Conservation (phyloP, 2,797 vertebrate genomes). For the Bovichtus diacanthus region DNA sequence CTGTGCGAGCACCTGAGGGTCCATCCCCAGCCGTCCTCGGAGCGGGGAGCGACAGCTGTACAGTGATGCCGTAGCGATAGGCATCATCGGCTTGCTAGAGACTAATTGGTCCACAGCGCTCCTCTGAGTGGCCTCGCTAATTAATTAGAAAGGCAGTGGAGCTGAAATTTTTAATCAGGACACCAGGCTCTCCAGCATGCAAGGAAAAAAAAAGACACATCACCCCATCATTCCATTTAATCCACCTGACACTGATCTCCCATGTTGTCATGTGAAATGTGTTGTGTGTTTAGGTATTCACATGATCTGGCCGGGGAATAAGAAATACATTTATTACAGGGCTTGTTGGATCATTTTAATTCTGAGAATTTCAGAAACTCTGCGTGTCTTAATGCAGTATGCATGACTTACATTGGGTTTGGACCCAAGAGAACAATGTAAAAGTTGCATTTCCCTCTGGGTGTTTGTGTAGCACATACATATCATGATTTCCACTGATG, state of each 20-base stretch:
- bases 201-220: slow-evolving; percentile 64
- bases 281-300: slow-evolving; percentile 75
- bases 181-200: slow-evolving; percentile 75
- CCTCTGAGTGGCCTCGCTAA: slow-evolving; percentile 85
- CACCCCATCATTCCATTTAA: slow-evolving; percentile 81
- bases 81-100: slow-evolving; percentile 83
- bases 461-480: slow-evolving; percentile 25
- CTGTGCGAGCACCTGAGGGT: slow-evolving; percentile 78
- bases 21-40: slow-evolving; percentile 71
- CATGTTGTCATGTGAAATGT: slow-evolving; percentile 67
- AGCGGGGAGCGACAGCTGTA: slow-evolving; percentile 84
- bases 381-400: slow-evolving; percentile 52
- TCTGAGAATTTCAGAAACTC: slow-evolving; percentile 41
- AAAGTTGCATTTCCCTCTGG: slow-evolving; percentile 36
- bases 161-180: slow-evolving; percentile 90
- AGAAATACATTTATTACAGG: slow-evolving; percentile 58
- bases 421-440: slow-evolving; percentile 28
- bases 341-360: slow-evolving; percentile 67
- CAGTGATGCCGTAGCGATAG: slow-evolving; percentile 79
- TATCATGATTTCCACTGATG: slow-evolving; percentile 21
- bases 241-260: slow-evolving; percentile 82
- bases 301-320: slow-evolving; percentile 67
- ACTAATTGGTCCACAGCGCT: slow-evolving; percentile 84
- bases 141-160: slow-evolving; percentile 88
- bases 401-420: slow-evolving; percentile 48